Evolutionary conservation across 2,113 vertebrate genomes (phyloP), one percentile per base, ranked within the genome.

Genomic region (Athene cunicularia): DNA sequence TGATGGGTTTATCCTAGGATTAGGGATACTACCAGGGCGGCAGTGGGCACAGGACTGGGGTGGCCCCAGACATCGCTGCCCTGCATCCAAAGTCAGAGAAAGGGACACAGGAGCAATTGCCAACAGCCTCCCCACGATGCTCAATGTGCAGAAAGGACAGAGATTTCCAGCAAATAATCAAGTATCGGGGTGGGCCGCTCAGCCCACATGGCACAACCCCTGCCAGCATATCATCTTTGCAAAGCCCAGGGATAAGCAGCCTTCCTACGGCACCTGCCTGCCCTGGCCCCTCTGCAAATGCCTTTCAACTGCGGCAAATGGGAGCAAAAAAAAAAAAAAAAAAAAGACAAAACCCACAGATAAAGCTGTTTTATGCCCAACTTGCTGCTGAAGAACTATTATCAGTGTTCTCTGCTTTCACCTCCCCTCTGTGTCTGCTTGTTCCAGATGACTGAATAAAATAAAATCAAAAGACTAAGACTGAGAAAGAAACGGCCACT

Each of bases 361-460:
- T 71, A 80, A 95, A 88, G 86, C 82, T 50, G 52, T 97, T 95
- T 91, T 55, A 39, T 77, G 76, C 80, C 60, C 75, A 93, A 80
- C 55, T 73, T 59, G 86, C 92, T 77, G 94, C 90, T 14, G 24
- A 74, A 90, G 80, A 91, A 62, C 91, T 83, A 66, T 95, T 80
- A 83, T 71, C 63, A 76, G 58, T 2, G 2, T 58, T 47, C 86
- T 80, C 50, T 20, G 90, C 83, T 45, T 67, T 68, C 80, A 71
- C 84, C 90, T 94, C 90, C 90, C 84, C 85, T 93, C 67, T 30
- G 87, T 0, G 27, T 64, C 82, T 68, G 67, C 90, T 89, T 81
- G 94, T 88, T 97, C 95, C 94, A 94, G 82, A 81, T 71, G 94
- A 93, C 67, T 16, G 95, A 80, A 83, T 88, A 80, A 93, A 93